phyloP scores from a whole-genome alignment of 2,797 vertebrate genomes.

The Artibeus lituratus region DNA sequence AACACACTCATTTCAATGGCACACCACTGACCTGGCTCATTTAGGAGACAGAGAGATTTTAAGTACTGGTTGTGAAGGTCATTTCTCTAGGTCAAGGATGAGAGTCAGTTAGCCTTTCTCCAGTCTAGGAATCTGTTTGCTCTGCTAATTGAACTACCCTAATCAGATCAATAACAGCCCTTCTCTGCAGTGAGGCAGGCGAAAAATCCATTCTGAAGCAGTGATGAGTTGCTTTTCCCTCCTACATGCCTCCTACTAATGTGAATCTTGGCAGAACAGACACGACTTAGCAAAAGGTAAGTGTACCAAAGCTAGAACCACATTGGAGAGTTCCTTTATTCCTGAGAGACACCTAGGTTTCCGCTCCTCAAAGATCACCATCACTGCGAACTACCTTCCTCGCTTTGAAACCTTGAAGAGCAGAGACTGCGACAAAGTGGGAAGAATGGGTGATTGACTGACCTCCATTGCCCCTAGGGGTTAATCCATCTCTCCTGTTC shows the following conservation, averaged over 20 bases:
- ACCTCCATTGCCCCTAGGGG: neutral
- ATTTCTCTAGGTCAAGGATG: constrained; percentile 30
- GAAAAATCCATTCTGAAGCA: neutral
- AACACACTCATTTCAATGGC: neutral
- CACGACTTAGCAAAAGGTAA: neutral
- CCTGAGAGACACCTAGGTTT: neutral
- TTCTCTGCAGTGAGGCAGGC: neutral
- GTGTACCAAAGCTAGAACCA: neutral
- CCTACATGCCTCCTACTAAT: neutral
- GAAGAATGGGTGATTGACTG: neutral
- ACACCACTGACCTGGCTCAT: neutral
- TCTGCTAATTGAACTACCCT: neutral
- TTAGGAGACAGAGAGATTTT: neutral
- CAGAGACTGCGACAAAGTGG: neutral
- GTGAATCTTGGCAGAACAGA: neutral
- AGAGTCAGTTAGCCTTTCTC: neutral
- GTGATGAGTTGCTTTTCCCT: neutral
- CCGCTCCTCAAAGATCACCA: neutral
- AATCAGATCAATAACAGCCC: neutral
- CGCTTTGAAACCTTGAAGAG: neutral
- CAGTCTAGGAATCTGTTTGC: neutral
- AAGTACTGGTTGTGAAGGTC: neutral
- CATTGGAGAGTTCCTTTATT: neutral
- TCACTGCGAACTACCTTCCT: neutral
- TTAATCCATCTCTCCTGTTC: neutral